Conservation (phyloP, 1,140 invertebrate genomes). For the Aphelenchoides fujianensis region DNA sequence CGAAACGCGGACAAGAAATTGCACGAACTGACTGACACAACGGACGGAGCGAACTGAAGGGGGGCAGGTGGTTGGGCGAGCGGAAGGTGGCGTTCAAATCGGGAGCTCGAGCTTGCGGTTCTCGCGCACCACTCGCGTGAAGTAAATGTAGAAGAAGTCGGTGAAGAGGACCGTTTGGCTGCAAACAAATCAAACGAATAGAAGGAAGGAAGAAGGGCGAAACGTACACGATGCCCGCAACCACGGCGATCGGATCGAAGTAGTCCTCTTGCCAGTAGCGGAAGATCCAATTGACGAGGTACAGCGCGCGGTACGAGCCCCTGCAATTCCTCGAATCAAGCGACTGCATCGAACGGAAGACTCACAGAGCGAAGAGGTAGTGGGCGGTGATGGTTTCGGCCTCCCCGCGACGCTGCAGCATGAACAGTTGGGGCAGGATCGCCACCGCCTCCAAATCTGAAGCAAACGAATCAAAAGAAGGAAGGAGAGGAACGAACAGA, state of each 20-base stretch:
- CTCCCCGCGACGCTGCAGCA: slow-evolving; percentile 97
- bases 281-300: slow-evolving; percentile 97
- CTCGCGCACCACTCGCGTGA: slow-evolving; percentile 77
- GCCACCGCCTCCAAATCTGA: slow-evolving; percentile 96
- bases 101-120: slow-evolving; percentile 51
- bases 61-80: too few relatives aligned
- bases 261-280: slow-evolving; percentile 87
- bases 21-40: too few relatives aligned
- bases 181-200: too few relatives aligned
- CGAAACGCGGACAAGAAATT: too few relatives aligned
- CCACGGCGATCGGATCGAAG: slow-evolving; percentile 74
- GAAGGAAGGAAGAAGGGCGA: too few relatives aligned
- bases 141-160: slow-evolving; percentile 99
- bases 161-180: slow-evolving; percentile 95
- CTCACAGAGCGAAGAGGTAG: slow-evolving; percentile 85
- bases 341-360: too few relatives aligned
- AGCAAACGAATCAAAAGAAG: too few relatives aligned
- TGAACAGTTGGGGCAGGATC: slow-evolving; percentile 94
- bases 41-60: too few relatives aligned
- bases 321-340: too few relatives aligned
- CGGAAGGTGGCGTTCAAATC: too few relatives aligned
- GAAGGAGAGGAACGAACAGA: too few relatives aligned
- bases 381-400: slow-evolving; percentile 99
- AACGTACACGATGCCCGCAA: slow-evolving; percentile 8
- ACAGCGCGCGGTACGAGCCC: slow-evolving; percentile 86